These are phyloP conservation scores for Dunckerocampus dactyliophorus DNA, from an alignment of 2,113 vertebrate species.

Conservation along the genomic window DNA sequence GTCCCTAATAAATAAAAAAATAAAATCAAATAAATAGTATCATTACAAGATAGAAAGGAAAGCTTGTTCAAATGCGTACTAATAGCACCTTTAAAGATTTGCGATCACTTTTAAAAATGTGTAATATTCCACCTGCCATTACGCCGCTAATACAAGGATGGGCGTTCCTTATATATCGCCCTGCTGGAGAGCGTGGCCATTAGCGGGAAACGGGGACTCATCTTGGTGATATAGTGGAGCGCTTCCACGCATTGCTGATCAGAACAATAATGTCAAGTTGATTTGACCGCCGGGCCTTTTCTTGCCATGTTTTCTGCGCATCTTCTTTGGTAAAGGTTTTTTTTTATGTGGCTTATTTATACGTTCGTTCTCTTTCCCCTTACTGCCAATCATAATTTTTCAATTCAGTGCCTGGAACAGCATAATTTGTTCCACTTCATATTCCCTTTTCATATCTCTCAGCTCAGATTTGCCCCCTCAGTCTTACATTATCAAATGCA, in stretches of 20 bases:
- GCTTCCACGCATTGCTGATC: constrained; percentile 57
- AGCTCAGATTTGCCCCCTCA: constrained; percentile 44
- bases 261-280: constrained; percentile 53
- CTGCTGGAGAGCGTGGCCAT: constrained; percentile 29
- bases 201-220: constrained; percentile 39
- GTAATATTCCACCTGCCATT: constrained; percentile 16
- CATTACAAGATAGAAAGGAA: neutral
- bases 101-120: neutral
- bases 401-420: constrained; percentile 35
- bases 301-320: neutral
- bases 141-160: constrained; percentile 7
- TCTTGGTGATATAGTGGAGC: constrained; percentile 44
- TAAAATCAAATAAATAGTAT: too few species aligned
- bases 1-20: too few species aligned
- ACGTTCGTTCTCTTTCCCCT: constrained; percentile 1
- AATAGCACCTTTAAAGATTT: constrained; percentile 3
- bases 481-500: constrained; percentile 24
- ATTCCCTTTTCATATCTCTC: constrained; percentile 29
- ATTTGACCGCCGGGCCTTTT: constrained; percentile 51
- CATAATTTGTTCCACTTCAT: constrained; percentile 41
- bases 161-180: constrained; percentile 7
- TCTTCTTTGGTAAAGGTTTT: constrained; percentile 1
- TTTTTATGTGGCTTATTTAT: constrained; percentile 10
- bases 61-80: neutral
- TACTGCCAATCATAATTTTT: constrained; percentile 32